Conservation (phyloP, 2,797 vertebrate genomes). For the Betta splendens region DNA sequence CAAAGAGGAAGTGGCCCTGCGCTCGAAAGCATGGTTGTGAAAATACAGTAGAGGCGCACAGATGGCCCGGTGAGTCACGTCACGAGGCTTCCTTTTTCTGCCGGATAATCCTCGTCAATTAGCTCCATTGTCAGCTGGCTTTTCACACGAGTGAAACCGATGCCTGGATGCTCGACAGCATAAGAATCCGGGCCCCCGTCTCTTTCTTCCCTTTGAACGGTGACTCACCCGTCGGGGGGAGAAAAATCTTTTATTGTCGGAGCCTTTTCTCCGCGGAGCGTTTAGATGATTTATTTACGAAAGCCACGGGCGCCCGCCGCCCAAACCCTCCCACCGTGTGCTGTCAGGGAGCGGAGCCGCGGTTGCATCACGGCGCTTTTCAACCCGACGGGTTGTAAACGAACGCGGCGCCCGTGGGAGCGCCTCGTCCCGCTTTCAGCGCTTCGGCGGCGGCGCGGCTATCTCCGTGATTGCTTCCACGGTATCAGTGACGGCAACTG, state of each 20-base stretch:
- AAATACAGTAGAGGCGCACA: conserved; percentile 64
- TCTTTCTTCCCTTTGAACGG: conserved; percentile 49
- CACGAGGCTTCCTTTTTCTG: conserved; percentile 69
- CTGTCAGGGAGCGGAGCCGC: conserved; percentile 62
- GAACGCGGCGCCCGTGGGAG: conserved; percentile 54
- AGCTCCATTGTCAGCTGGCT: conserved; percentile 68
- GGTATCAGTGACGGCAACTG: conserved; percentile 68
- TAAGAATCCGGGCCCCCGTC: conserved; percentile 56
- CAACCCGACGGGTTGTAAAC: conserved; percentile 56
- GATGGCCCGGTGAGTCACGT: conserved; percentile 72
- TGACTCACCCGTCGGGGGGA: conserved; percentile 65
- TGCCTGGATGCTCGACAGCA: conserved; percentile 44
- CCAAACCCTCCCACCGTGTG: conserved; percentile 63
- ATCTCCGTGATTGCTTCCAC: conserved; percentile 62
- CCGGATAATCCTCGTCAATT: conserved; percentile 76
- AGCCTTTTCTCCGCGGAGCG: conserved; percentile 58
- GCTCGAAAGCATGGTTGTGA: conserved; percentile 55
- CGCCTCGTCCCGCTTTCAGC: conserved; percentile 48
- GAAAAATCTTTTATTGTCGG: conserved; percentile 63
- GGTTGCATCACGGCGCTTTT: conserved; percentile 71
- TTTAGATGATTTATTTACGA: conserved; percentile 76
- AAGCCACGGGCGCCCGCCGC: conserved; percentile 52
- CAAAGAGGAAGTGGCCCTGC: conserved; percentile 66
- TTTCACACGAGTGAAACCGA: conserved; percentile 60
- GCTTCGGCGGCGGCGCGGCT: conserved; percentile 69